Conservation (phyloP, 2,113 vertebrate species). For the Galbula dea region DNA sequence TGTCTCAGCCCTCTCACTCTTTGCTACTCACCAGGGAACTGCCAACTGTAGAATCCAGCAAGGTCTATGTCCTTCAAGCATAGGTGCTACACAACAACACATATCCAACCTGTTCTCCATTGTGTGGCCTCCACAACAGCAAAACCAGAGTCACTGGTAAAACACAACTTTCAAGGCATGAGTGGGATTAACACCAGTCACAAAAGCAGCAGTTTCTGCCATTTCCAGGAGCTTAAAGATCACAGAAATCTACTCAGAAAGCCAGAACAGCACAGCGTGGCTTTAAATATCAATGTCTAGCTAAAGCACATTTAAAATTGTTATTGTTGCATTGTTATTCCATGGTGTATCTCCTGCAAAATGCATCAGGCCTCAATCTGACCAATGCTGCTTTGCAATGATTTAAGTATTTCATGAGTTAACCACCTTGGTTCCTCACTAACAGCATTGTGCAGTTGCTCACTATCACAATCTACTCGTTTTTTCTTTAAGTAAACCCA, state of each 20-base stretch:
- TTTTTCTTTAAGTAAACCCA: neutral
- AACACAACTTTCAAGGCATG: neutral
- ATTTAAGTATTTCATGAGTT: neutral
- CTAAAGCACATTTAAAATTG: neutral
- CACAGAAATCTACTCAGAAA: neutral
- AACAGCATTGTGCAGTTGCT: neutral
- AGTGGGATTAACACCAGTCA: neutral
- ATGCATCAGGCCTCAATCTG: neutral
- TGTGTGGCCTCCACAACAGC: neutral
- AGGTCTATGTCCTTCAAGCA: neutral
- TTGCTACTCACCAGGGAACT: neutral
- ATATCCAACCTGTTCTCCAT: accelerated
- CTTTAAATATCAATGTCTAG: neutral
- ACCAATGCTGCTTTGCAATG: neutral
- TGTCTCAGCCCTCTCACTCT: neutral
- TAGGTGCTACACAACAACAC: accelerated
- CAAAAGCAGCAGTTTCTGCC: neutral
- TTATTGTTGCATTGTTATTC: neutral
- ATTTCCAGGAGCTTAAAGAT: neutral
- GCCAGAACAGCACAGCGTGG: neutral
- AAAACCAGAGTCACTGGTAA: neutral
- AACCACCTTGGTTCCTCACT: neutral
- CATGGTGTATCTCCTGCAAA: neutral
- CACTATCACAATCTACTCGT: neutral
- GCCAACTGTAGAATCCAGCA: neutral